Evolutionary conservation across 2,113 vertebrate species (phyloP).

Genomic region (Myotis lucifugus): DNA sequence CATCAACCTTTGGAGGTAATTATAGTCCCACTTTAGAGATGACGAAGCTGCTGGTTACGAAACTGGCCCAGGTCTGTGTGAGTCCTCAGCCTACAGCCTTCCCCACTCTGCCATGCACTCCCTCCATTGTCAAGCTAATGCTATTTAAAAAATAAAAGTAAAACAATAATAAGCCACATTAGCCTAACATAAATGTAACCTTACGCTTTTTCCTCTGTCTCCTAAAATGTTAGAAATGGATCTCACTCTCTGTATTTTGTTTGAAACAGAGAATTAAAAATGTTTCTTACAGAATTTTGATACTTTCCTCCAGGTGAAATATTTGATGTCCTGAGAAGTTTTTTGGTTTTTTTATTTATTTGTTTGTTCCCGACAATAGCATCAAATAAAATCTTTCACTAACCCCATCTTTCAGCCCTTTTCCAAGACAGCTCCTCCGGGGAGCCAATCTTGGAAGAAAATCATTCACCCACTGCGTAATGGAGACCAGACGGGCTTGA

Average conservation of each 20-base stretch:
- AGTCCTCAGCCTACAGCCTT: background rate
- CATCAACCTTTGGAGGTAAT: background rate
- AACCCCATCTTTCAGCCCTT: background rate
- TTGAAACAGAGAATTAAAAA: background rate
- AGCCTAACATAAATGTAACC: background rate
- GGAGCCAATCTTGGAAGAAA: background rate
- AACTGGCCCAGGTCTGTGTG: background rate
- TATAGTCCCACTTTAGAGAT: background rate
- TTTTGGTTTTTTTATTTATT: background rate
- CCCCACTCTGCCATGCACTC: background rate
- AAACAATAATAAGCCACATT: background rate
- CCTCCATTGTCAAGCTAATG: background rate
- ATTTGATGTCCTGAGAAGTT: background rate
- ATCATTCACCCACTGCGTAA: background rate
- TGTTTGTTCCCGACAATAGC: background rate
- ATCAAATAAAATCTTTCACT: background rate
- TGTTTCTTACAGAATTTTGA: background rate
- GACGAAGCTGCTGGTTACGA: background rate
- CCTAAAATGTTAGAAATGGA: background rate
- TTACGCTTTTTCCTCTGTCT: background rate
- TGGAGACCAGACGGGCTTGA: background rate
- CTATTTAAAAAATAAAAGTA: background rate
- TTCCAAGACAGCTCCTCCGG: background rate
- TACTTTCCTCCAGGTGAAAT: conserved; percentile 3
- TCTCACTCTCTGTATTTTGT: background rate